These are phyloP conservation scores for Channa argus DNA, from an alignment of 2,113 vertebrate species.

Conservation along the genomic window DNA sequence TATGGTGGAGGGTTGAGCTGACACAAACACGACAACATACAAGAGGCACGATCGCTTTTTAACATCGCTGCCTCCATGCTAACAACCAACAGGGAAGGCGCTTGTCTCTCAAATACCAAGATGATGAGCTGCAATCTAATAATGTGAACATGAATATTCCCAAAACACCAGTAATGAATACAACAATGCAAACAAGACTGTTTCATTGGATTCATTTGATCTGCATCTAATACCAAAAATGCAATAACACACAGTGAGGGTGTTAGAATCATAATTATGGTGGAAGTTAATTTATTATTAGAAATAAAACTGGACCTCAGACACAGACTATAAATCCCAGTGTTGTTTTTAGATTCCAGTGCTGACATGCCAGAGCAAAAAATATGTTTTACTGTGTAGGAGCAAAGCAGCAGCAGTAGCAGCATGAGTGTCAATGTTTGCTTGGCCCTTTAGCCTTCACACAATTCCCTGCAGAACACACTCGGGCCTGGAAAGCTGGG, in stretches of 20 bases:
- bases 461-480: conserved; percentile 75
- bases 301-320: conserved; percentile 2
- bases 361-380: conserved; percentile 24
- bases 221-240: conserved; percentile 30
- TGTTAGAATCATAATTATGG: neutral
- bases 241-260: neutral
- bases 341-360: conserved; percentile 7
- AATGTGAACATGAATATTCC: conserved; percentile 71
- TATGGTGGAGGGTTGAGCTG: conserved; percentile 64
- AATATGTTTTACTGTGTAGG: conserved; percentile 48
- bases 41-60: conserved; percentile 71
- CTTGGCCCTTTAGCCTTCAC: conserved; percentile 65
- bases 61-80: conserved; percentile 61
- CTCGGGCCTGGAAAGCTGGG: conserved; percentile 39
- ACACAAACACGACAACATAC: conserved; percentile 79
- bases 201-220: conserved; percentile 53
- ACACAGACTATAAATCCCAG: neutral
- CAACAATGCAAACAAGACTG: conserved; percentile 55
- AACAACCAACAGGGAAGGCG: conserved; percentile 60
- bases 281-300: neutral
- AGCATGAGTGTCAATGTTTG: conserved; percentile 63
- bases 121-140: conserved; percentile 71
- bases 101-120: conserved; percentile 61
- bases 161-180: conserved; percentile 63
- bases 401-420: conserved; percentile 33